Conservation (phyloP, 2,797 vertebrate genomes). For the Anisognathus igniventris region DNA sequence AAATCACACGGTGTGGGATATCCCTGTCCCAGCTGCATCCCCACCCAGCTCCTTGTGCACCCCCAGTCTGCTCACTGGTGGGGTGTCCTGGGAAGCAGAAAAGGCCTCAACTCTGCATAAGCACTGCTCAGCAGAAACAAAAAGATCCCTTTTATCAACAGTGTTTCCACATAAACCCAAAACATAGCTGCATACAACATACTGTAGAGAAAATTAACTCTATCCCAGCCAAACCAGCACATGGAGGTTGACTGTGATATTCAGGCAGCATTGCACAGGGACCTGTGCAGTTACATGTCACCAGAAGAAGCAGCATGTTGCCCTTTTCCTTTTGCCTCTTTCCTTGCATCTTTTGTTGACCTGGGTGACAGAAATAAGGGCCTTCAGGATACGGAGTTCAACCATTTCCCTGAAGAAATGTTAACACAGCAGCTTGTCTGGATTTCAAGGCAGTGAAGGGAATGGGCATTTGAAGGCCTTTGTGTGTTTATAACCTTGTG, state of each 20-base stretch:
- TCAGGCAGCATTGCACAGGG: neutral
- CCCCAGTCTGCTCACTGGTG: neutral
- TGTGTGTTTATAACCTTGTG: neutral
- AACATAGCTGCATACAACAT: no score
- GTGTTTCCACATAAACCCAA: neutral
- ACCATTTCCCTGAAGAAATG: neutral
- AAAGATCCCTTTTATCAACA: neutral
- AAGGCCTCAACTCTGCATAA: neutral
- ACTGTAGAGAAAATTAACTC: neutral
- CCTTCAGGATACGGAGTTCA: neutral
- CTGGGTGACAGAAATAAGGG: neutral
- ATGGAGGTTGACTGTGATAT: neutral
- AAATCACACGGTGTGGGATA: neutral
- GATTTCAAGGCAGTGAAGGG: neutral
- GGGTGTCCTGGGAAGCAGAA: neutral
- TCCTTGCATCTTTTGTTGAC: neutral
- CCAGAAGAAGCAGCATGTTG: neutral
- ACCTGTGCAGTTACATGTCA: neutral
- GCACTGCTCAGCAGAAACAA: neutral
- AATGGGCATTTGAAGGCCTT: neutral
- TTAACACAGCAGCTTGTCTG: neutral
- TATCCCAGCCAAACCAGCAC: neutral
- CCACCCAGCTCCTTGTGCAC: neutral
- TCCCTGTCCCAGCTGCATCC: neutral
- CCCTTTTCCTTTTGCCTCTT: neutral